Conservation (phyloP, 64 coral and sea anemone species). For the Astreopora myriophthalma region DNA sequence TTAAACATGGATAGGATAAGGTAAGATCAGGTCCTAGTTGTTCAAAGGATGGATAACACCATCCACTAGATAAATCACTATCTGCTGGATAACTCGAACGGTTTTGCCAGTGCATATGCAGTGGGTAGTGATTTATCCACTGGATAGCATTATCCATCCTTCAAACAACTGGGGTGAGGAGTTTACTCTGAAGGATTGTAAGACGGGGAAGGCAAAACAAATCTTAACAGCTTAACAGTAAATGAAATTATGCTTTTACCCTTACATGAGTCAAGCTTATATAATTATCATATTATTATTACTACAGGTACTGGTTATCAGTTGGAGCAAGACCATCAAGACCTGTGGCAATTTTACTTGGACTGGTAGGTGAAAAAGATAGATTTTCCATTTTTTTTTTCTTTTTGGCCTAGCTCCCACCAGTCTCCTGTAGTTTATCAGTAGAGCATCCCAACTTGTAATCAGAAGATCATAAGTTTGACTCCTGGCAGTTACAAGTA, state of each 20-base stretch:
- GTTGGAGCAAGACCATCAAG: slow-evolving; percentile 93
- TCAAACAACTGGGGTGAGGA: too few species aligned
- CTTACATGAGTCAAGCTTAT: neutral
- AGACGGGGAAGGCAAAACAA: too few species aligned
- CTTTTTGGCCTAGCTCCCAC: neutral
- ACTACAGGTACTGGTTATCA: slow-evolving; percentile 91
- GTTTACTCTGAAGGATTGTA: too few species aligned
- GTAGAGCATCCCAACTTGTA: too few species aligned
- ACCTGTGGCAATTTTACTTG: slow-evolving; percentile 90
- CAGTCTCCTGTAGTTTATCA: neutral
- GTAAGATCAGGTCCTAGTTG: neutral
- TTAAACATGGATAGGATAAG: slow-evolving; percentile 98
- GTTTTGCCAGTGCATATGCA: too few species aligned
- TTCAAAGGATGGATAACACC: neutral
- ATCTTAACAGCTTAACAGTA: too few species aligned
- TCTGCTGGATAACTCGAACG: too few species aligned
- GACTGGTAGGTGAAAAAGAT: slow-evolving; percentile 63
- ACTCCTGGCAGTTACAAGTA: too few species aligned
- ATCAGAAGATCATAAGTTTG: too few species aligned
- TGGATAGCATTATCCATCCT: too few species aligned
- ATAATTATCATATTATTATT: neutral
- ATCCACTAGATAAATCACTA: neutral
- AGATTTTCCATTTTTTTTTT: too few species aligned
- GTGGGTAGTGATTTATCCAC: too few species aligned
- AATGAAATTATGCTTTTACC: neutral